Evolutionary conservation across 2,888 invertebrate genomes (phyloP).

Genomic region (Dasysyrphus albostriatus): DNA sequence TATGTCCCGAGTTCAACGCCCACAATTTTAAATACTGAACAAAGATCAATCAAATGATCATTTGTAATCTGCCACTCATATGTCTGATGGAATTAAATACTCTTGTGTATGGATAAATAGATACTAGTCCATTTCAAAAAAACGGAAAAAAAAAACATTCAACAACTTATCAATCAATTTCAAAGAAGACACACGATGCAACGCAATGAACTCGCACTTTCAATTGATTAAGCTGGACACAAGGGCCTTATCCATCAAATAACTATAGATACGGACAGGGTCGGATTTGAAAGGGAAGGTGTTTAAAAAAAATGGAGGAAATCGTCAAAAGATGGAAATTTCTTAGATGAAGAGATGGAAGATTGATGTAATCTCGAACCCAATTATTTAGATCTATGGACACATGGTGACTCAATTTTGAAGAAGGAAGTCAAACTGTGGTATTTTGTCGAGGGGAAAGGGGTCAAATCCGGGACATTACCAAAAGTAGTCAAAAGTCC

Average conservation of each 20-base stretch:
- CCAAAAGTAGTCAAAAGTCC: no score
- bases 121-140: conserved; percentile 54
- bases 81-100: conserved; percentile 35
- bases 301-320: background rate
- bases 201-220: conserved; percentile 45
- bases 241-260: conserved; percentile 17
- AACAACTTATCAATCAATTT: conserved; percentile 65
- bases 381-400: background rate
- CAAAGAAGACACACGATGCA: conserved; percentile 31
- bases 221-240: conserved; percentile 58
- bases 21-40: conserved; percentile 26
- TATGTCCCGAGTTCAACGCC: conserved; percentile 39
- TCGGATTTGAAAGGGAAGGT: background rate
- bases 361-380: background rate
- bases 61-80: conserved; percentile 63
- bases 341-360: background rate
- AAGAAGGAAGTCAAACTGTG: no score
- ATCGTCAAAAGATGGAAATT: background rate
- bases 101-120: conserved; percentile 9
- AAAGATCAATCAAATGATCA: conserved; percentile 73
- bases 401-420: no score
- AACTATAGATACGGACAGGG: background rate
- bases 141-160: conserved; percentile 29
- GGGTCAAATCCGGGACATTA: no score
- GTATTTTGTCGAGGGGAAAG: no score